A percentile compares a stretch with the other conserved stretches of the same genome.
Evolutionary conservation across 37 sponge, comb jelly and placozoan species (phyloP).

Genomic region (Axinella damicornis): DNA sequence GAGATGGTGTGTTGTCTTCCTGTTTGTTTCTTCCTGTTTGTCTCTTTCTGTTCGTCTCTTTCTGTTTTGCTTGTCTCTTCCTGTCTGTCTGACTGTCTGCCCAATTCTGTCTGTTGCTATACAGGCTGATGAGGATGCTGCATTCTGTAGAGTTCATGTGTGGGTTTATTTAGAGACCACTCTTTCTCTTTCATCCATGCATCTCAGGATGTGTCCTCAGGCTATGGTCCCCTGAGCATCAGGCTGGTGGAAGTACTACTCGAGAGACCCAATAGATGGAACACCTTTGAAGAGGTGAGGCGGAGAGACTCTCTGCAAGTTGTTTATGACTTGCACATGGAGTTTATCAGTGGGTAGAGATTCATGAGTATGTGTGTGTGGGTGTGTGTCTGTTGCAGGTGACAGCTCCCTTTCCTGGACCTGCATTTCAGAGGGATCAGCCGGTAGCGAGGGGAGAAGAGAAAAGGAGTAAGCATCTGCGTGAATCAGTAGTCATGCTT

Average conservation of each 20-base stretch:
- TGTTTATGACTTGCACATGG: too few species aligned
- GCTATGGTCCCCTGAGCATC: slow-evolving; percentile 97
- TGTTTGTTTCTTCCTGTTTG: neutral
- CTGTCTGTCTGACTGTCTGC: too few species aligned
- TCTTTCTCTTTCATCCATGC: neutral
- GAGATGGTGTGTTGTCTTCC: slow-evolving; percentile 53
- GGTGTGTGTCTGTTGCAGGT: too few species aligned
- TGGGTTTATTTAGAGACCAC: neutral
- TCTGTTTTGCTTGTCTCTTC: too few species aligned
- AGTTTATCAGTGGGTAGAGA: too few species aligned
- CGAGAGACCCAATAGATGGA: slow-evolving; percentile 65
- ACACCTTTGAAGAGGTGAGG: slow-evolving; percentile 75
- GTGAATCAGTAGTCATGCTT: too few species aligned
- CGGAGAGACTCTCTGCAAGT: too few species aligned
- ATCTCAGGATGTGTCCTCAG: slow-evolving; percentile 80
- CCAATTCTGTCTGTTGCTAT: too few species aligned
- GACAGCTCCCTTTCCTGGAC: slow-evolving; percentile 32
- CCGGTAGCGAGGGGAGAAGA: slow-evolving; percentile 20
- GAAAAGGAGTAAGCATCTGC: slow-evolving; percentile 53
- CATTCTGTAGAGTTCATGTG: too few species aligned
- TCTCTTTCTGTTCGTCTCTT: too few species aligned
- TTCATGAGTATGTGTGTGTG: too few species aligned
- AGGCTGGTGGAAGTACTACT: slow-evolving; percentile 78
- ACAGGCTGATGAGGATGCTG: too few species aligned
- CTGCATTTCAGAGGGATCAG: slow-evolving; percentile 3